Percentiles rank a stretch among this genome's conserved stretches.
These are phyloP conservation scores for Rotaria macrura DNA, from an alignment of 2,888 invertebrate species.

Conservation along the genomic window DNA sequence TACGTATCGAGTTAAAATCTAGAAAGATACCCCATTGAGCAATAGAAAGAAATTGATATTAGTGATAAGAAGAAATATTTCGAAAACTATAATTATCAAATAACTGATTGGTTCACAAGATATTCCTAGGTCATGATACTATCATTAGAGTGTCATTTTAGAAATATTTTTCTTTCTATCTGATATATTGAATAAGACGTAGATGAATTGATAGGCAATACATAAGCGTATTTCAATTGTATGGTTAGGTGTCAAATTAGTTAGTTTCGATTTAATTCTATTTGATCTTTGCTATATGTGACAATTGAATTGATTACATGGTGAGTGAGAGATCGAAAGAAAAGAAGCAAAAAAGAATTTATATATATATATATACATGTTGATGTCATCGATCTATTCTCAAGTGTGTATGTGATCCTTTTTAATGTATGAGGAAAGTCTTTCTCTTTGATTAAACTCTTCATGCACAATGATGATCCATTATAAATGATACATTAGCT, in stretches of 20 bases:
- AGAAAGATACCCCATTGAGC: too few relatives aligned
- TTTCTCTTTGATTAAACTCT: conserved; percentile 1
- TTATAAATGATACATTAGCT: neutral
- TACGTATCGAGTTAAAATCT: too few relatives aligned
- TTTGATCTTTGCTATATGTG: neutral
- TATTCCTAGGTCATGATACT: too few relatives aligned
- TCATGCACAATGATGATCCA: neutral
- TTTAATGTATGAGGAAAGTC: neutral
- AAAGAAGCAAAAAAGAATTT: neutral
- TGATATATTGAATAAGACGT: too few relatives aligned
- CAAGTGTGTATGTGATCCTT: neutral
- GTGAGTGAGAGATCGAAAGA: neutral
- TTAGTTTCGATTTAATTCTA: neutral
- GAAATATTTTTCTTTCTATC: too few relatives aligned
- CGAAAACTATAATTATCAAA: too few relatives aligned
- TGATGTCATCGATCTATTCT: neutral
- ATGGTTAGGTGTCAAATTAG: neutral
- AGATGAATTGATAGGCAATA: too few relatives aligned
- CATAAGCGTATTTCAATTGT: neutral
- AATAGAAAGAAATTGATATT: too few relatives aligned
- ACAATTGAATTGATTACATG: neutral
- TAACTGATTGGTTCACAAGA: too few relatives aligned
- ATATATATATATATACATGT: neutral
- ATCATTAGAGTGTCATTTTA: too few relatives aligned
- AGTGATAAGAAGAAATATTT: too few relatives aligned